Conservation (phyloP, 2,113 vertebrate genomes). For the Lagopus leucura region DNA sequence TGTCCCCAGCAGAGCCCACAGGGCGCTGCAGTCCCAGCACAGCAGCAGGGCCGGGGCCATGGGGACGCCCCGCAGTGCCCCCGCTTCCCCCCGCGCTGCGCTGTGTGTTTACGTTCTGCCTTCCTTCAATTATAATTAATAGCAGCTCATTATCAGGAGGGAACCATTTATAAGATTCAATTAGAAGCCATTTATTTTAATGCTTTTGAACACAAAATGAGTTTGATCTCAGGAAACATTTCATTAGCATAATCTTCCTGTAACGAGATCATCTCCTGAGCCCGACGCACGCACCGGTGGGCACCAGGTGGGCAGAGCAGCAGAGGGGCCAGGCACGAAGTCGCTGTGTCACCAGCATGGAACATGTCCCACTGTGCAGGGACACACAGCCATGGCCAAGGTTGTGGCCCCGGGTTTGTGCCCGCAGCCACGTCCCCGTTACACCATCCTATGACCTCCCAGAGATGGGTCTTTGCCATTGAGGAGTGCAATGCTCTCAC, state of each 20-base stretch:
- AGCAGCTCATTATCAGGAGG: conserved; percentile 67
- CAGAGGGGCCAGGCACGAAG: no score
- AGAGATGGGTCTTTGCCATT: not conserved
- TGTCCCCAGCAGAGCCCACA: not conserved
- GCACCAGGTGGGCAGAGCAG: not conserved
- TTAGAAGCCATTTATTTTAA: conserved; percentile 74
- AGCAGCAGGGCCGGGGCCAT: not conserved
- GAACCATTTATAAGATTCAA: conserved; percentile 73
- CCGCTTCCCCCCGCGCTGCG: not conserved
- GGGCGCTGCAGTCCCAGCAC: not conserved
- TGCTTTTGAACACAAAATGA: conserved; percentile 72
- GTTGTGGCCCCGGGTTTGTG: not conserved
- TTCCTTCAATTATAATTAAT: conserved; percentile 70
- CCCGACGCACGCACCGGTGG: conserved; percentile 3
- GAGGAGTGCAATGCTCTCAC: fast-evolving
- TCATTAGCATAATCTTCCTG: conserved; percentile 71
- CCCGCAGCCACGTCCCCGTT: not conserved
- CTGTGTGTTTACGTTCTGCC: conserved; percentile 55
- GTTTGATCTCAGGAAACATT: conserved; percentile 73
- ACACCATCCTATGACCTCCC: not conserved
- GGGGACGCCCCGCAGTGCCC: not conserved
- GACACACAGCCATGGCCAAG: fast-evolving
- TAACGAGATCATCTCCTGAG: conserved; percentile 65
- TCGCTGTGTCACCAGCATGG: not conserved
- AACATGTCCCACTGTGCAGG: fast-evolving